phyloP scores from a whole-genome alignment of 2,888 invertebrate species.

The Tenthredo distinguenda region DNA sequence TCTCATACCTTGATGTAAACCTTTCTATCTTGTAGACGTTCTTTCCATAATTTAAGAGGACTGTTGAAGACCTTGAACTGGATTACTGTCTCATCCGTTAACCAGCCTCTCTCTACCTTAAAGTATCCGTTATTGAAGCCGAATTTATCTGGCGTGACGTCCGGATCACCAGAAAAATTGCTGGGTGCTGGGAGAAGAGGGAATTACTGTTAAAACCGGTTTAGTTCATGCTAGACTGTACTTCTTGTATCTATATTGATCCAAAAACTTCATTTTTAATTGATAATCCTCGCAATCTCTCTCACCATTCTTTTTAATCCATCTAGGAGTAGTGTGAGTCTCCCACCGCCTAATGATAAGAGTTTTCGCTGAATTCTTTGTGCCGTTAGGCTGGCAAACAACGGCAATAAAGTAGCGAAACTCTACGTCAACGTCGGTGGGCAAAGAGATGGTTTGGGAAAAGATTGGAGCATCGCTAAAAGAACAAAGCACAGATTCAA shows the following conservation, averaged over 20 bases:
- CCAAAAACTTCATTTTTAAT: slow-evolving; percentile 28
- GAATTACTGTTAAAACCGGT: not conserved
- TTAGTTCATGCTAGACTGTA: not conserved
- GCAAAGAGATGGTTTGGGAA: slow-evolving; percentile 83
- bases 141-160: slow-evolving; percentile 83
- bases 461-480: slow-evolving; percentile 66
- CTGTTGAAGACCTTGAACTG: slow-evolving; percentile 91
- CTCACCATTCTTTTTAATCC: slow-evolving; percentile 80
- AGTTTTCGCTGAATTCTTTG: slow-evolving; percentile 75
- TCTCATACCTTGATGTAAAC: slow-evolving; percentile 83
- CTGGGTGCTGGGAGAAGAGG: slow-evolving; percentile 64
- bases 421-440: slow-evolving; percentile 83
- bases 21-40: slow-evolving; percentile 84
- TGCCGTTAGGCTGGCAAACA: slow-evolving; percentile 81
- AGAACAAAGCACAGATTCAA: not conserved
- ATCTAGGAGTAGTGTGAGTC: slow-evolving; percentile 85
- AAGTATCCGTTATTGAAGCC: slow-evolving; percentile 82
- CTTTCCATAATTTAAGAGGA: slow-evolving; percentile 88
- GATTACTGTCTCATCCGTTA: slow-evolving; percentile 89
- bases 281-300: slow-evolving; percentile 55
- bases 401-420: slow-evolving; percentile 90
- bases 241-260: not conserved
- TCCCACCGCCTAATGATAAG: slow-evolving; percentile 90
- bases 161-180: slow-evolving; percentile 68
- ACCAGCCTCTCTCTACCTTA: slow-evolving; percentile 89